Percentiles rank a stretch among this genome's conserved stretches.
phyloP scores from a whole-genome alignment of 1,140 invertebrate genomes.

The Drosophila pectinifera region DNA sequence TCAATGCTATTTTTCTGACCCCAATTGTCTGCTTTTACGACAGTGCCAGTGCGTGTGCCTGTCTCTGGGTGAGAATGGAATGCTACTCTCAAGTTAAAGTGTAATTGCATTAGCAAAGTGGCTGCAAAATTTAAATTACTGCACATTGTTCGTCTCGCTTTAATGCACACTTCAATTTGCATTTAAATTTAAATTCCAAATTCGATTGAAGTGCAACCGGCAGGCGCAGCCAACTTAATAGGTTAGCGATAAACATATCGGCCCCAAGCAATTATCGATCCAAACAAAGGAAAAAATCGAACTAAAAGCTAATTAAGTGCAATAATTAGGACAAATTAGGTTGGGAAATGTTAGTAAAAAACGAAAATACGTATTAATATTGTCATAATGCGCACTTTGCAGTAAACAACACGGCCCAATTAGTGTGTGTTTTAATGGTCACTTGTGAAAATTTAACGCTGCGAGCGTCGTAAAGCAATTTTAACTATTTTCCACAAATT shows the following conservation, averaged over 20 bases:
- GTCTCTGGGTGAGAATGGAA: constrained; percentile 51
- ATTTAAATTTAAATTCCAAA: constrained; percentile 28
- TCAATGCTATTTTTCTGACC: neutral
- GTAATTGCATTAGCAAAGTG: constrained; percentile 77
- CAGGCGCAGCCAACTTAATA: neutral
- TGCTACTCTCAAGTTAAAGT: constrained; percentile 65
- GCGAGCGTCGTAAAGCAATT: constrained; percentile 9
- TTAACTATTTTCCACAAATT: constrained; percentile 18
- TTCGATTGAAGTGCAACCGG: constrained; percentile 6
- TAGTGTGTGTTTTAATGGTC: constrained; percentile 13
- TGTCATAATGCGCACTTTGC: constrained; percentile 19
- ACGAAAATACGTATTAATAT: constrained; percentile 3
- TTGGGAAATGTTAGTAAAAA: neutral
- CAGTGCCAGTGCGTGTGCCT: constrained; percentile 19
- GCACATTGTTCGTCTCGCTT: constrained; percentile 32
- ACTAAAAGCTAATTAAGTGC: constrained; percentile 3
- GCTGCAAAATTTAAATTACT: constrained; percentile 64
- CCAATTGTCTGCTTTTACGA: neutral
- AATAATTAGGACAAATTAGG: constrained; percentile 10
- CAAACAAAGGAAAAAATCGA: neutral
- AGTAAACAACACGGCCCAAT: constrained; percentile 5
- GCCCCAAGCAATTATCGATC: neutral
- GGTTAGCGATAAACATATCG: constrained; percentile 1
- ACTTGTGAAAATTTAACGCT: constrained; percentile 20
- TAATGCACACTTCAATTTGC: constrained; percentile 44